phyloP scores from a whole-genome alignment of 2,888 invertebrate species.

The Chydorus sphaericus region DNA sequence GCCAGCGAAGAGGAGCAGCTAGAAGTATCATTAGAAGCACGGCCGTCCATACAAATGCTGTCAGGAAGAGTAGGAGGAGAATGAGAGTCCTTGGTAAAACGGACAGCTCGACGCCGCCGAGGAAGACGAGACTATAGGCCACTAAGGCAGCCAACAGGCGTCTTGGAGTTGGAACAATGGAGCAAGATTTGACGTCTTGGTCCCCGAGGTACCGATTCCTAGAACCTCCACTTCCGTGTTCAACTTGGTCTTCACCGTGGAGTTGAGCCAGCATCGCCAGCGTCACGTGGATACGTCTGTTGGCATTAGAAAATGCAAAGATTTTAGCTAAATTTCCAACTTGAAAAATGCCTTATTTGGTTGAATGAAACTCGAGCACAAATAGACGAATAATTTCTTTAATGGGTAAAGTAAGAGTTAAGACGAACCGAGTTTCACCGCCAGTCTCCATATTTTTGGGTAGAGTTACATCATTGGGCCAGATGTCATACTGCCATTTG shows the following conservation, averaged over 20 bases:
- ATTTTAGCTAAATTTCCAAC: not conserved
- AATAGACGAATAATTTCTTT: not conserved
- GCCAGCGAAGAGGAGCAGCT: conserved; percentile 66
- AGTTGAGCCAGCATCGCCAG: conserved; percentile 70
- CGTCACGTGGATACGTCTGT: conserved; percentile 66
- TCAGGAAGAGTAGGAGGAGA: conserved; percentile 65
- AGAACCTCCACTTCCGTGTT: conserved; percentile 68
- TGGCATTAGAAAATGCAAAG: conserved; percentile 18
- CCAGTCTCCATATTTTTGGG: conserved; percentile 83
- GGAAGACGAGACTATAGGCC: conserved; percentile 55
- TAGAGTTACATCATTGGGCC: conserved; percentile 82
- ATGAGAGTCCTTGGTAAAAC: conserved; percentile 73
- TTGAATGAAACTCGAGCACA: too few species aligned
- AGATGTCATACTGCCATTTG: conserved; percentile 88
- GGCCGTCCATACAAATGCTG: conserved; percentile 80
- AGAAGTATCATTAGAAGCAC: conserved; percentile 69
- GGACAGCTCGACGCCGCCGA: conserved; percentile 60
- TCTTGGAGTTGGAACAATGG: conserved; percentile 72
- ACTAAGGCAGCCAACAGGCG: conserved; percentile 63
- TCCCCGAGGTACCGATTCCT: conserved; percentile 69
- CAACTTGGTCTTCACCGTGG: conserved; percentile 78
- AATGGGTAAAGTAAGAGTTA: not conserved
- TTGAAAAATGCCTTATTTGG: not conserved
- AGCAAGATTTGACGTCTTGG: conserved; percentile 71
- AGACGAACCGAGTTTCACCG: conserved; percentile 65